These are phyloP conservation scores for Odocoileus hemionus DNA, from an alignment of 2,113 vertebrate species.

Conservation along the genomic window DNA sequence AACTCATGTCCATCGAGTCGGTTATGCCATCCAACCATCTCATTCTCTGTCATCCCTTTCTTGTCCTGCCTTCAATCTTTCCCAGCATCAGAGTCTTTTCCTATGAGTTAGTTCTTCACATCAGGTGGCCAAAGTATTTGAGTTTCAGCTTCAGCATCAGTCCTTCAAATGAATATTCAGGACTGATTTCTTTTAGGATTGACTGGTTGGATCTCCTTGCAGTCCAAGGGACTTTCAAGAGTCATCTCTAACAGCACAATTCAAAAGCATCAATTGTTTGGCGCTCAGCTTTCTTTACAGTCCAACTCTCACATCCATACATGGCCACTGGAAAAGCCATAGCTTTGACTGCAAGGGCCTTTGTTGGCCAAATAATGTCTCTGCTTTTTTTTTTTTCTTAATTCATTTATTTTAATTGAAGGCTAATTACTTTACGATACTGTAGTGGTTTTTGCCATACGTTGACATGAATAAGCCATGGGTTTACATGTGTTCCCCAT, in stretches of 20 bases:
- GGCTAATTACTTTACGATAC: no score
- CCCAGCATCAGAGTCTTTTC: background rate
- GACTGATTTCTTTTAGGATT: background rate
- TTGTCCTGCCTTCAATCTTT: background rate
- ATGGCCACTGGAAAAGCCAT: background rate
- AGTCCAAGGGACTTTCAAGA: background rate
- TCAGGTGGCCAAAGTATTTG: background rate
- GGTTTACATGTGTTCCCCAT: no score
- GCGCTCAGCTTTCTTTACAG: background rate
- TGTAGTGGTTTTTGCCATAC: no score
- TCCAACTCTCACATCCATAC: background rate
- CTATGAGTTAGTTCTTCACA: background rate
- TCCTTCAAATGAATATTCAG: background rate
- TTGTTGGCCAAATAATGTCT: background rate
- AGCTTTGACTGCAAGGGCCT: background rate
- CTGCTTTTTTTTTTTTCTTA: background rate
- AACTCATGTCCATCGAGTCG: accelerated
- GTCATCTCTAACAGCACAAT: background rate
- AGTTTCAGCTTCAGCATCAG: background rate
- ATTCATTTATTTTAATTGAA: no score
- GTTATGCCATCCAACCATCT: background rate
- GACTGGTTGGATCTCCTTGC: background rate
- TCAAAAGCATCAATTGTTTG: background rate
- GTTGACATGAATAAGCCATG: no score
- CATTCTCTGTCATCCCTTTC: background rate